Base-by-base conservation (phyloP, 2,888 invertebrate genomes). In the Latrodectus hesperus region DNA sequence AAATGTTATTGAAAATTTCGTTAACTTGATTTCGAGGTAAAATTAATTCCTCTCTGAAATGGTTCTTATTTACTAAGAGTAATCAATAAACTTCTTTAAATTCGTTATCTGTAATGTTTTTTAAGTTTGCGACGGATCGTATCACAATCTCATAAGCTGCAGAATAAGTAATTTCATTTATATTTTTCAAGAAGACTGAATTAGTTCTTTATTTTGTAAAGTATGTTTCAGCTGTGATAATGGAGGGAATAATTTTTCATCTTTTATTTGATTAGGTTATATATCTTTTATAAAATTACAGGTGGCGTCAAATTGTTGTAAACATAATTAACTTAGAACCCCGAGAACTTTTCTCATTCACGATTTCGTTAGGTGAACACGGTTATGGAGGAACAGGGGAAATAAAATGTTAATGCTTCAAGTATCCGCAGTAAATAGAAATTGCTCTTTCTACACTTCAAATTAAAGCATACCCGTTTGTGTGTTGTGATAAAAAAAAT, bases 221-320 rank as follows among this genome's bases (percentile, higher is more conserved):
- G 38, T 38, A 38, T 38, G 38, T 38, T 75, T 38, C n/a, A 55
- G 75, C 75, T 67, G 60, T 65, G 68, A 75, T 75, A 82, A 74
- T 82, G 74, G 75, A 68, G 74, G 52, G 65, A 81, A 82, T 82
- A 82, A 75, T 82, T 82, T 68, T 75, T 72, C 22, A 74, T 70
- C 17, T 71, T 55, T 70, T 38, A 84, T 84, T 84, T 77, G 77
- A 84, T 84, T 84, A 77, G 38, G 84, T 84, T 84, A 77, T 64
- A 53, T 77, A 64, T 26, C 70, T 71, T 67, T 77, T 71, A 53
- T 72, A 17, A 72, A 84, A 84, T 84, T 77, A 82, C 82, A 65
- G 73, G 38, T 51, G 73, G 73, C 17, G 12, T 74, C 64, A 60
- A 60, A 22, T 68, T 26, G 38, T 26, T 70, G 68, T 68, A 82